Conservation (phyloP, 1,140 invertebrate species). For the Drosophila hydei region DNA sequence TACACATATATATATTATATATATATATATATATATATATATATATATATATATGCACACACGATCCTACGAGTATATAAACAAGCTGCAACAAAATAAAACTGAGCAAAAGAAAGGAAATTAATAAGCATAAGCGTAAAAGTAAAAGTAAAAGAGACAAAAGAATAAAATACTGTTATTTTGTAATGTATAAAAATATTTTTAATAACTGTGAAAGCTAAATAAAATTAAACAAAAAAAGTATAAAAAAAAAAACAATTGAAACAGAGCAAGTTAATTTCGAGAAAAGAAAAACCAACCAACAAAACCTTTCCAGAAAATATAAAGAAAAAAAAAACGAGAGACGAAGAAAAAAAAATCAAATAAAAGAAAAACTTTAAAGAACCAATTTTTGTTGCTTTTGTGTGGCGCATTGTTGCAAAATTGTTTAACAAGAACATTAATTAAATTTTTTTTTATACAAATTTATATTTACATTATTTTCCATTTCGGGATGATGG, state of each 20-base stretch:
- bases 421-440: constrained; percentile 39
- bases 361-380: constrained; percentile 74
- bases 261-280: constrained; percentile 64
- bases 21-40: constrained; percentile 13
- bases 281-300: constrained; percentile 43
- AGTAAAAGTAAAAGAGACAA: constrained; percentile 44
- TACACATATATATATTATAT: constrained; percentile 2
- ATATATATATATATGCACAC: constrained; percentile 25
- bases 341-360: constrained; percentile 40
- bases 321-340: constrained; percentile 39
- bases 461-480: constrained; percentile 12
- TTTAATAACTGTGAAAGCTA: constrained; percentile 84
- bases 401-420: constrained; percentile 60
- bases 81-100: constrained; percentile 68
- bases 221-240: constrained; percentile 77
- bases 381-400: constrained; percentile 66
- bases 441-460: constrained; percentile 1
- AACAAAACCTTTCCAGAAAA: constrained; percentile 72
- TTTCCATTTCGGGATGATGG: constrained; percentile 63
- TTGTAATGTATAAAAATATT: constrained; percentile 84
- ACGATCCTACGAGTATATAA: constrained; percentile 55
- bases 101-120: constrained; percentile 67
- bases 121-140: constrained; percentile 79
- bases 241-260: constrained; percentile 57
- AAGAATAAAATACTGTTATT: constrained; percentile 83